Evolutionary conservation across 2,113 vertebrate species (phyloP).

Genomic region (Pseudopipra pipra): DNA sequence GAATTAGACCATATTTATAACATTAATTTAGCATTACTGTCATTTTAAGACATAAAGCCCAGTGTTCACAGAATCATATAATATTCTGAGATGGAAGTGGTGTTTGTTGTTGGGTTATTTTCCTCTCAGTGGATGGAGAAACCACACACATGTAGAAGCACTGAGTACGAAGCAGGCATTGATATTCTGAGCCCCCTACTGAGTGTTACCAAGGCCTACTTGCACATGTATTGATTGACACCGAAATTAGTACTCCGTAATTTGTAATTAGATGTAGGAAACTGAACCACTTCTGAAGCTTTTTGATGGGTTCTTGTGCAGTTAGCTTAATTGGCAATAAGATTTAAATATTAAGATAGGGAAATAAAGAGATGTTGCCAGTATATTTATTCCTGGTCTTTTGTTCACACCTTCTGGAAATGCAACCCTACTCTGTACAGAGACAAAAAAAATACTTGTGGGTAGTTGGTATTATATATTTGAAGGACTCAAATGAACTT

Average conservation of each 20-base stretch:
- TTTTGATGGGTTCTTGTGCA: slow-evolving; percentile 57
- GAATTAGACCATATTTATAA: background rate
- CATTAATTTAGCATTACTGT: background rate
- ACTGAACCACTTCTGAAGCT: slow-evolving; percentile 51
- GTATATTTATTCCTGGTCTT: background rate
- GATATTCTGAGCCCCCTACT: slow-evolving; percentile 30
- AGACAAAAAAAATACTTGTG: background rate
- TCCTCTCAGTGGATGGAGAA: background rate
- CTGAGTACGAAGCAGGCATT: background rate
- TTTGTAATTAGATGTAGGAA: slow-evolving; percentile 72
- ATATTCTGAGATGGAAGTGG: background rate
- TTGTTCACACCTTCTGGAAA: background rate
- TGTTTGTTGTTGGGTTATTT: background rate
- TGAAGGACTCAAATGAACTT: background rate
- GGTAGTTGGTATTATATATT: background rate
- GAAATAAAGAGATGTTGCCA: background rate
- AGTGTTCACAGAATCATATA: fast-evolving
- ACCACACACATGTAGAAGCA: background rate
- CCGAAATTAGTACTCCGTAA: slow-evolving; percentile 58
- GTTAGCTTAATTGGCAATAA: slow-evolving; percentile 42
- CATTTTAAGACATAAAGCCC: background rate
- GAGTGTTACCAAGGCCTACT: slow-evolving; percentile 1
- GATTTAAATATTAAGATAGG: slow-evolving; percentile 27
- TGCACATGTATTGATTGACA: slow-evolving; percentile 66
- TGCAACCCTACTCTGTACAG: background rate